These are phyloP conservation scores for Engystomops pustulosus DNA, from an alignment of 2,113 vertebrate genomes.

Conservation along the genomic window DNA sequence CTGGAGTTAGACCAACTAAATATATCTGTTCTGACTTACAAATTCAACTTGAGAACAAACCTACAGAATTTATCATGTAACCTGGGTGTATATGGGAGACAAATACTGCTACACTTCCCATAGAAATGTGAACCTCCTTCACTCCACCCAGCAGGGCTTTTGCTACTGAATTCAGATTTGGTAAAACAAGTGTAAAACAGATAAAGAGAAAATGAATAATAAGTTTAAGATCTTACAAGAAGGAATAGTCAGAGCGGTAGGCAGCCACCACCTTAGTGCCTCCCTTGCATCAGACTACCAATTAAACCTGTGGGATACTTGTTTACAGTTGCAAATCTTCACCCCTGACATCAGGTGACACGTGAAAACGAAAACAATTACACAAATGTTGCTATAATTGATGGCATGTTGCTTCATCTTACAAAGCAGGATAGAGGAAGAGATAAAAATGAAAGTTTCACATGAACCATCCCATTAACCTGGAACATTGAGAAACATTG, in stretches of 20 bases:
- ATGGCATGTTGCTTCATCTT: not conserved
- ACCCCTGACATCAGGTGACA: slow-evolving; percentile 2
- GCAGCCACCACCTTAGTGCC: not conserved
- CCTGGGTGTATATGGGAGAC: too few relatives aligned
- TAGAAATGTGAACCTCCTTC: not conserved
- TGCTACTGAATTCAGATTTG: too few relatives aligned
- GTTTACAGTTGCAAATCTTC: slow-evolving; percentile 11
- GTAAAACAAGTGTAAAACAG: too few relatives aligned
- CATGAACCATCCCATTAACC: slow-evolving; percentile 14
- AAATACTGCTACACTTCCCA: not conserved
- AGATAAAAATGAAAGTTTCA: slow-evolving; percentile 14
- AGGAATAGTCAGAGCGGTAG: slow-evolving; percentile 1
- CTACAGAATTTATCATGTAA: too few relatives aligned
- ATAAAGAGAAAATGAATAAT: too few relatives aligned
- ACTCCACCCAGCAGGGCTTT: not conserved
- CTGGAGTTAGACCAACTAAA: too few relatives aligned
- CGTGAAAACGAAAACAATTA: not conserved
- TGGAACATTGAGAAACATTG: slow-evolving; percentile 12
- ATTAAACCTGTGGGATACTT: slow-evolving; percentile 23
- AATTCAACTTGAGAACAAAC: too few relatives aligned
- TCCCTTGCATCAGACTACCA: not conserved
- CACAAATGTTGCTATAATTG: slow-evolving; percentile 3
- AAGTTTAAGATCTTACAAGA: not conserved
- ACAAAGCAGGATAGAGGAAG: not conserved
- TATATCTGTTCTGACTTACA: too few relatives aligned